Conservation (phyloP, 2,888 invertebrate species). For the Choristoneura rosaceana region DNA sequence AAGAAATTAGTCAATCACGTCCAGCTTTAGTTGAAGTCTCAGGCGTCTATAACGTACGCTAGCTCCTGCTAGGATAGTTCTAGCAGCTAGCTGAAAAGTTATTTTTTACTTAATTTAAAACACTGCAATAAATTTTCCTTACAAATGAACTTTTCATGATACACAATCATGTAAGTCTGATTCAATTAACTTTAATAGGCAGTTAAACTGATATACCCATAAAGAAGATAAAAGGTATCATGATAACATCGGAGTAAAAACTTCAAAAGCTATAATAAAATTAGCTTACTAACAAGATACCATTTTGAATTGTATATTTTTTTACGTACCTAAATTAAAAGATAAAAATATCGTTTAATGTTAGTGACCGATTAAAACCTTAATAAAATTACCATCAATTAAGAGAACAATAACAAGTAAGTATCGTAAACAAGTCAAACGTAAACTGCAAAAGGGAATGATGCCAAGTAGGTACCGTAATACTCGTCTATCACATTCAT, state of each 20-base stretch:
- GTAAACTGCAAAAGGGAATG: slow-evolving; percentile 8
- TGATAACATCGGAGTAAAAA: slow-evolving; percentile 34
- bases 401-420: background rate
- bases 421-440: slow-evolving; percentile 12
- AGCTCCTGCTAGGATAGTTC: background rate
- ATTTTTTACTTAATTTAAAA: background rate
- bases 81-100: background rate
- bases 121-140: slow-evolving; percentile 22
- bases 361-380: background rate
- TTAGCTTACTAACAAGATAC: slow-evolving; percentile 5
- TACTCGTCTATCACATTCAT: slow-evolving; percentile 14
- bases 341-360: background rate
- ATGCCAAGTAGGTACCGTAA: slow-evolving; percentile 17
- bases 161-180: slow-evolving; percentile 21
- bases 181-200: slow-evolving; percentile 36
- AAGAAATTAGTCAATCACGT: background rate
- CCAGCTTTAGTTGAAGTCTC: background rate
- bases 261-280: slow-evolving; percentile 14
- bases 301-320: background rate
- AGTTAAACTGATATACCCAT: slow-evolving; percentile 26
- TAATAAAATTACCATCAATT: background rate
- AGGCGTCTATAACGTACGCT: background rate
- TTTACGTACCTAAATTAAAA: background rate
- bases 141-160: slow-evolving; percentile 28
- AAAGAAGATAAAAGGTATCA: slow-evolving; percentile 30